Conservation (phyloP, 2,888 invertebrate species). For the Ochropleura leucogaster region DNA sequence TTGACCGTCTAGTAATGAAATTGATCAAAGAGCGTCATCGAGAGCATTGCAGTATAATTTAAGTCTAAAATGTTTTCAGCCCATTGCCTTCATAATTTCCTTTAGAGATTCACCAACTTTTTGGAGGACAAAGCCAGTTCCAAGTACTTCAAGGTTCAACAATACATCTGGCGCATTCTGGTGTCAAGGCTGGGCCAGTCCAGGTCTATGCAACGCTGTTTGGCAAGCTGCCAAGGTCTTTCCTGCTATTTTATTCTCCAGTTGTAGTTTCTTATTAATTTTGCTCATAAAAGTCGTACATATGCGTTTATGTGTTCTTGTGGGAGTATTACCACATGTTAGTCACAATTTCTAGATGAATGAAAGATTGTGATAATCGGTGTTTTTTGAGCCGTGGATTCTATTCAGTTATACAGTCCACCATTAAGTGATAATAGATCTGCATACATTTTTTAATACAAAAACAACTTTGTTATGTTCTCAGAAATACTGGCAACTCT, state of each 20-base stretch:
- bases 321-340: slow-evolving; percentile 32
- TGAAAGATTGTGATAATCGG: slow-evolving; percentile 42
- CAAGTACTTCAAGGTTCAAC: slow-evolving; percentile 55
- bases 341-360: slow-evolving; percentile 42
- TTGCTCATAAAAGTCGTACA: slow-evolving; percentile 47
- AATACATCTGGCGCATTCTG: slow-evolving; percentile 63
- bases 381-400: slow-evolving; percentile 4
- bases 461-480: not conserved
- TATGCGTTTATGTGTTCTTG: slow-evolving; percentile 34
- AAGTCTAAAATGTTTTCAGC: not conserved
- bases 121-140: slow-evolving; percentile 48
- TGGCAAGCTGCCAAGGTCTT: slow-evolving; percentile 62
- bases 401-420: not conserved
- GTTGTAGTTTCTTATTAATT: slow-evolving; percentile 60
- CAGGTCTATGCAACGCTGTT: slow-evolving; percentile 60
- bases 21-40: slow-evolving; percentile 11
- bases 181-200: slow-evolving; percentile 67
- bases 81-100: slow-evolving; percentile 1
- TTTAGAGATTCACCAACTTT: slow-evolving; percentile 15
- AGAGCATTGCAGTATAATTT: slow-evolving; percentile 3
- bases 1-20: slow-evolving; percentile 14
- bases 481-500: not conserved
- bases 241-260: slow-evolving; percentile 61
- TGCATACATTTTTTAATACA: not conserved
- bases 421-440: not conserved